Evolutionary conservation across 2,888 invertebrate genomes (phyloP), one percentile per base, ranked within the genome.

Genomic region (Neuroscelio doddi): DNA sequence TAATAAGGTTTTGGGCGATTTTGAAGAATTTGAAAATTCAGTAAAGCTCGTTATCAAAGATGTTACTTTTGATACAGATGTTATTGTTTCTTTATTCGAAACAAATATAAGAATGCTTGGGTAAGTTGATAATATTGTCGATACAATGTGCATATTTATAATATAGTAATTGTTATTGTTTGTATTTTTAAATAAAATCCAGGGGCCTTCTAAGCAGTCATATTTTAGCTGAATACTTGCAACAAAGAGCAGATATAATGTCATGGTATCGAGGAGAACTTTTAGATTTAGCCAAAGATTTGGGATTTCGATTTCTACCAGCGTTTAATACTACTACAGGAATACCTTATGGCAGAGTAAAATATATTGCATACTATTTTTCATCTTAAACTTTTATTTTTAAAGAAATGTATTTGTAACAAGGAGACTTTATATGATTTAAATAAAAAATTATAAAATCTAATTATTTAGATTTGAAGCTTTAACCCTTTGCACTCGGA

Each of bases 311-410:
- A 68, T 87, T 98, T 52, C 85, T 99, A 64, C 98, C 98, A n/a
- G 97, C 98, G 1, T 99, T 99, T 85, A 98, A 98, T 84, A 97
- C 98, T 0, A 92, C 96, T 1, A 98, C 98, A 0, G 98, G 98
- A 39, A 94, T 98, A 80, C 98, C 98, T 7, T 95, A 96, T 85
- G 94, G 97, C n/a, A 90, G 94, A 85, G 96, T 97, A 79, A 85
- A 12, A 4, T 36, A 3, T 9, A 30, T 30, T 21, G 21, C 5
- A n/a, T n/a, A n/a, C n/a, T n/a, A n/a, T n/a, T n/a, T n/a, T n/a
- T n/a, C n/a, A n/a, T n/a, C n/a, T n/a, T n/a, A n/a, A n/a, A n/a
- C n/a, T n/a, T n/a, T n/a, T n/a, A n/a, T n/a, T n/a, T n/a, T n/a
- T n/a, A n/a, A n/a, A n/a, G n/a, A n/a, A n/a, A n/a, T n/a, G n/a